These are phyloP conservation scores for Paramormyrops kingsleyae DNA, from an alignment of 2,113 vertebrate species.

Conservation along the genomic window DNA sequence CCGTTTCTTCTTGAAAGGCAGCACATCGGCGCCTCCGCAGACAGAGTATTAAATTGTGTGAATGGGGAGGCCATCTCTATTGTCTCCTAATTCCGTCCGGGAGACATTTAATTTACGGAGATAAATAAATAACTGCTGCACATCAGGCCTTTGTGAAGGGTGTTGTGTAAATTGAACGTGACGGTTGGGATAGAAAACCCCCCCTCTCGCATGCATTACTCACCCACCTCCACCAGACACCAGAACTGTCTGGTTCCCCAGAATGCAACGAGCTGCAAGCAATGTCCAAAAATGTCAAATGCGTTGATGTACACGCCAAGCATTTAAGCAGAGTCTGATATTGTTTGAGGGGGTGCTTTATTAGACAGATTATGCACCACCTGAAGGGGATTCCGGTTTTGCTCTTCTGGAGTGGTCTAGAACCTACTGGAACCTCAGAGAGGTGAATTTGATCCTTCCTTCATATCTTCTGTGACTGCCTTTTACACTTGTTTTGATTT, in stretches of 20 bases:
- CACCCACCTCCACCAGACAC: not conserved
- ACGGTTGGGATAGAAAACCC: slow-evolving; percentile 60
- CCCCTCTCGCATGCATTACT: not conserved
- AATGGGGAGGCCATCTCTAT: slow-evolving; percentile 59
- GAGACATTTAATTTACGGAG: slow-evolving; percentile 64
- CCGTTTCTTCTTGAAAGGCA: slow-evolving; percentile 57
- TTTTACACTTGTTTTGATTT: not conserved
- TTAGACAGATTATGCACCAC: not conserved
- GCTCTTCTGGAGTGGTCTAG: not conserved
- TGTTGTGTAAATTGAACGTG: slow-evolving; percentile 57
- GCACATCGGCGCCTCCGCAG: slow-evolving; percentile 45
- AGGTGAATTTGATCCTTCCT: not conserved
- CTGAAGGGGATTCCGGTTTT: not conserved
- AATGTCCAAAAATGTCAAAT: not conserved
- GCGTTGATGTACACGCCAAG: not conserved
- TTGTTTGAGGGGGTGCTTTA: not conserved
- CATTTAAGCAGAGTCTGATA: not conserved
- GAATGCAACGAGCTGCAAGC: not conserved
- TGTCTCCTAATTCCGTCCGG: slow-evolving; percentile 61
- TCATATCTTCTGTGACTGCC: not conserved
- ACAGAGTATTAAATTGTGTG: slow-evolving; percentile 68
- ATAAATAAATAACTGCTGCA: slow-evolving; percentile 57
- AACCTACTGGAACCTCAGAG: not conserved
- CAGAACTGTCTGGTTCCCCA: not conserved
- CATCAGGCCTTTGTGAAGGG: slow-evolving; percentile 61